phyloP scores from a whole-genome alignment of 37 sponge, comb jelly and placozoan species.

The Aplysina aerophoba region DNA sequence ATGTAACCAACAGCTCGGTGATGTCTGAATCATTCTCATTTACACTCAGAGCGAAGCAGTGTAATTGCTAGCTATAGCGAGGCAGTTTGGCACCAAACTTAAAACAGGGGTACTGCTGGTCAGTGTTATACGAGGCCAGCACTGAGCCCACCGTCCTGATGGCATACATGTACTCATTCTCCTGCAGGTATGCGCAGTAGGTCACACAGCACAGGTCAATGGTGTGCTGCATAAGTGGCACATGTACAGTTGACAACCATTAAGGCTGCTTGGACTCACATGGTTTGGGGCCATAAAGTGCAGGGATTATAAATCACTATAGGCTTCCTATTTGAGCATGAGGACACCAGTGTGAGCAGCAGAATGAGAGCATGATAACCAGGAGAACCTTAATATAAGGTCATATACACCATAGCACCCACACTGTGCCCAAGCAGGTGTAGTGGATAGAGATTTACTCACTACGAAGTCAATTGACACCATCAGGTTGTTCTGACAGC shows the following conservation, averaged over 20 bases:
- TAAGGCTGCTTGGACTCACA: conserved; percentile 26
- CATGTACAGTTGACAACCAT: too few species aligned
- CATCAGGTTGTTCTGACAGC: conserved; percentile 74
- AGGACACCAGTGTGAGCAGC: too few species aligned
- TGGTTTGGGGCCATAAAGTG: conserved; percentile 65
- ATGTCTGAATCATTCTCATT: conserved; percentile 71
- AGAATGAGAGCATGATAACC: too few species aligned
- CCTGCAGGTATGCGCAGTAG: conserved; percentile 47
- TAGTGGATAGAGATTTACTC: too few species aligned
- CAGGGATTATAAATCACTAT: conserved; percentile 50
- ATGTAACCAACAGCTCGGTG: too few species aligned
- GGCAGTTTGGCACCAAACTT: conserved; percentile 89
- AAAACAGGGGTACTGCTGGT: conserved; percentile 80
- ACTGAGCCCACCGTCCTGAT: conserved; percentile 86
- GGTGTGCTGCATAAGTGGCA: too few species aligned
- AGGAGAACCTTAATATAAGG: too few species aligned
- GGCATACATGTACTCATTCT: conserved; percentile 82
- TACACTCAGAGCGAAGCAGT: conserved; percentile 88
- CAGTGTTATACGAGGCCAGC: conserved; percentile 83
- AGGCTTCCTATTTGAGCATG: conserved; percentile 86
- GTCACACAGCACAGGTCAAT: too few species aligned
- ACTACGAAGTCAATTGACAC: conserved; percentile 81
- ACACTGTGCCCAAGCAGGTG: too few species aligned
- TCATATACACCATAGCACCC: too few species aligned
- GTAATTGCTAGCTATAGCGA: conserved; percentile 67